Percentiles rank a stretch among this genome's conserved stretches.
phyloP scores from a whole-genome alignment of 2,797 vertebrate genomes.

The Austrolebias charrua region DNA sequence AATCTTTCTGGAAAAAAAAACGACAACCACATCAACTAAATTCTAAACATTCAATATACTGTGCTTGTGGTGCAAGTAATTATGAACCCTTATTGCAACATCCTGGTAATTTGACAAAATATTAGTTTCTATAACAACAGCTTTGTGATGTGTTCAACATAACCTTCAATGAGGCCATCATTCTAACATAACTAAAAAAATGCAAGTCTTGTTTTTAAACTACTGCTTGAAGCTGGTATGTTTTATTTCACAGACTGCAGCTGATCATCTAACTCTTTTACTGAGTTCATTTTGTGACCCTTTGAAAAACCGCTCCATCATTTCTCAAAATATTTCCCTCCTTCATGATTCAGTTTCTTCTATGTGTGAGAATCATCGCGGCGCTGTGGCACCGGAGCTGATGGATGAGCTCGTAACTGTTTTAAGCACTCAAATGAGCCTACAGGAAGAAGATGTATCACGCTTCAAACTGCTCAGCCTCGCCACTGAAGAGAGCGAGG shows the following conservation, averaged over 20 bases:
- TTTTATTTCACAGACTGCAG: neutral
- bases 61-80: neutral
- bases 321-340: slow-evolving; percentile 32
- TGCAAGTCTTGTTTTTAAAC: neutral
- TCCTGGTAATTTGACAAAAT: neutral
- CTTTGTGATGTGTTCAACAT: neutral
- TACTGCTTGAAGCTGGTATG: neutral
- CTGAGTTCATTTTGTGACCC: slow-evolving; percentile 25
- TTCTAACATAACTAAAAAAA: neutral
- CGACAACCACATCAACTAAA: too few relatives aligned
- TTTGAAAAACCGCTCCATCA: slow-evolving; percentile 7
- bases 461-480: slow-evolving; percentile 52
- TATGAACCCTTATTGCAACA: neutral
- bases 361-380: slow-evolving; percentile 29
- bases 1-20: too few relatives aligned
- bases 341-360: slow-evolving; percentile 12
- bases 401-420: slow-evolving; percentile 68
- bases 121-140: neutral
- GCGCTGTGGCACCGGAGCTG: slow-evolving; percentile 42
- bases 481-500: neutral
- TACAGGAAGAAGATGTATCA: slow-evolving; percentile 57
- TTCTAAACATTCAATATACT: neutral
- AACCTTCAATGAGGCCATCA: neutral
- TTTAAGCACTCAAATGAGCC: slow-evolving; percentile 57
- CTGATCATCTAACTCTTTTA: neutral